Evolutionary conservation across 1,140 invertebrate genomes (phyloP), one percentile per base, ranked within the genome.

Genomic region (Hestina assimilis): DNA sequence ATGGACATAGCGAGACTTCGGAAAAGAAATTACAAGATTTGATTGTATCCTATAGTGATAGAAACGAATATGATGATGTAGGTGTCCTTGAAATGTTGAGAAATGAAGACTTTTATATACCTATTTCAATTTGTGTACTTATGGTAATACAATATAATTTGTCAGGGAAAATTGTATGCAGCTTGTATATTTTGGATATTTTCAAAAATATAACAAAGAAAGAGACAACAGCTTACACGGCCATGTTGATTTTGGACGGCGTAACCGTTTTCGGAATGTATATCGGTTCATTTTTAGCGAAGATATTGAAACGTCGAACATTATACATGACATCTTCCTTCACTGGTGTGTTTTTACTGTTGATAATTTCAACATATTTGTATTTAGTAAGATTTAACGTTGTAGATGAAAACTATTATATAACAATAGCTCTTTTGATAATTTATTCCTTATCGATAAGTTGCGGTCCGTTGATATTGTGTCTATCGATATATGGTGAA

Each of bases 1-100:
- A 72, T 19, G 75, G 75, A 11, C 42, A 6, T 8, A 43, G 55
- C 20, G 46, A 51, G 11, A 42, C 42, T 40, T 64, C 69, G 0
- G 68, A 73, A 14, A 61, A 48, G 6, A 67, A 75, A 51, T 29
- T 74, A 3, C 35, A 64, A n/a, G 41, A 43, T 23, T 23, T 77
- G 0, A 69, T 72, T 1, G 33, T 47, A 19, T 42, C 47, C 0
- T 50, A 69, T 33, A 15, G 6, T 4, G 35, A 61, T 15, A 56
- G 29, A 43, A 11, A 45, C 7, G 7, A 58, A 23, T 6, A 46
- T 31, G 38, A 26, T 1, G 43, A 47, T 24, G n/a, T 43, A 33
- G 29, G 11, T 21, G 29, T 40, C 4, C 11, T 21, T 2, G 33
- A 62, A 38, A 59, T 38, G 17, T 4, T 45, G 6, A 55, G 11